Percentiles rank a stretch among this genome's conserved stretches.
Conservation (phyloP, 2,113 vertebrate genomes). For the Coracopsis vasa region DNA sequence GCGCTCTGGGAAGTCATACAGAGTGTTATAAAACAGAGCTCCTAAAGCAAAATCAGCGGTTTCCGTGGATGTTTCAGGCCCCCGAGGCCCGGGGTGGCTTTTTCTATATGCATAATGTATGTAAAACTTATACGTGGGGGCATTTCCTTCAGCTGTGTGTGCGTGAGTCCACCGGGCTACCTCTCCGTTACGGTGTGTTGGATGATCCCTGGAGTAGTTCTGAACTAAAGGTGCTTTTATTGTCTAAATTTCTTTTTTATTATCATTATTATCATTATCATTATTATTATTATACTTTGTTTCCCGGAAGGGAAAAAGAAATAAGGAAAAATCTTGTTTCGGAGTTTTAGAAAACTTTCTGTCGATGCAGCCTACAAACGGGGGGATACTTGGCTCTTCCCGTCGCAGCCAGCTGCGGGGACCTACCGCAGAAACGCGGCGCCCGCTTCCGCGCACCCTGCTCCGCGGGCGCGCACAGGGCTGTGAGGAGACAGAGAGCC, state of each 20-base stretch:
- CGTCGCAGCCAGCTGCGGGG: not conserved
- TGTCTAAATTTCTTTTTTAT: not conserved
- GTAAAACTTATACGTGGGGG: not conserved
- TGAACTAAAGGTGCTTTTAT: not conserved
- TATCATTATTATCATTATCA: not conserved
- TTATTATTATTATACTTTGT: not conserved
- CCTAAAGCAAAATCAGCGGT: not conserved
- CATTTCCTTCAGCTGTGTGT: not conserved
- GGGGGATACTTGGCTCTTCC: not conserved
- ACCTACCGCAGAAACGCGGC: not conserved
- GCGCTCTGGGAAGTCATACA: not conserved
- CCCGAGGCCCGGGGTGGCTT: not conserved
- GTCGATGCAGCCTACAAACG: fast-evolving
- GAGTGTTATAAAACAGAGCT: not conserved
- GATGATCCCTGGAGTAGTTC: not conserved
- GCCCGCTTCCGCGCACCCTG: not conserved
- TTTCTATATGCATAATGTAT: not conserved
- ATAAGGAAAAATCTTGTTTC: not conserved
- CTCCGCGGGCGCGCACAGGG: not conserved
- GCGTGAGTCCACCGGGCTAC: not conserved
- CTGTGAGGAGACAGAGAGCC: fast-evolving
- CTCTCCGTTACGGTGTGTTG: not conserved
- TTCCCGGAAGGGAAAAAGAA: not conserved
- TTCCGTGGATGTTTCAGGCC: not conserved
- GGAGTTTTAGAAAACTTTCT: not conserved